Conservation (phyloP, 37 sponge, comb jelly and placozoan genomes). For the Petrosia ficiformis region DNA sequence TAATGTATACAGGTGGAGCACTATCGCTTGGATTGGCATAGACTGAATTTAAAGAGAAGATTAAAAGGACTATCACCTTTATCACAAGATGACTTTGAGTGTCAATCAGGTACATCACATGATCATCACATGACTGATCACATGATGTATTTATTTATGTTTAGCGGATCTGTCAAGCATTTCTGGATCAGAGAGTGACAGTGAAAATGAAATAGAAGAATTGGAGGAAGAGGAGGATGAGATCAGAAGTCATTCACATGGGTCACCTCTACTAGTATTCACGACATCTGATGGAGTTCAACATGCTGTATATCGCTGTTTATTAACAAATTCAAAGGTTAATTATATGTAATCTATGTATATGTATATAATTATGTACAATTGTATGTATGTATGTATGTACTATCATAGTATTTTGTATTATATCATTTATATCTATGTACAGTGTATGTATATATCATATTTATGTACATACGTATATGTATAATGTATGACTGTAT, state of each 20-base stretch:
- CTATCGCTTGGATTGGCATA: constrained; percentile 92
- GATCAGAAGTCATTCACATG: neutral
- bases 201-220: neutral
- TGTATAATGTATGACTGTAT: no score
- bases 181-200: constrained; percentile 4
- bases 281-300: neutral
- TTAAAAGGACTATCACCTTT: constrained; percentile 54
- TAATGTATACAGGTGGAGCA: constrained; percentile 67
- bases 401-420: no score
- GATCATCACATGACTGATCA: no score
- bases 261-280: neutral
- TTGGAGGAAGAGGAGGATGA: neutral
- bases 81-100: constrained; percentile 74
- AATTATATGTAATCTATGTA: no score
- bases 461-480: no score
- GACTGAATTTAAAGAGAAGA: constrained; percentile 80
- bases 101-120: constrained; percentile 67
- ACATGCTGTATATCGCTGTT: neutral
- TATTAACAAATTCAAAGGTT: neutral
- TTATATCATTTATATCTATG: no score
- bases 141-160: neutral
- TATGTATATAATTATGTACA: no score
- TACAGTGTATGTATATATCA: no score
- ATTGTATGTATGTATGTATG: no score
- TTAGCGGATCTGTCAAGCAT: neutral